These are phyloP conservation scores for Gracilinanus agilis DNA, from an alignment of 2,113 vertebrate species.

Conservation along the genomic window DNA sequence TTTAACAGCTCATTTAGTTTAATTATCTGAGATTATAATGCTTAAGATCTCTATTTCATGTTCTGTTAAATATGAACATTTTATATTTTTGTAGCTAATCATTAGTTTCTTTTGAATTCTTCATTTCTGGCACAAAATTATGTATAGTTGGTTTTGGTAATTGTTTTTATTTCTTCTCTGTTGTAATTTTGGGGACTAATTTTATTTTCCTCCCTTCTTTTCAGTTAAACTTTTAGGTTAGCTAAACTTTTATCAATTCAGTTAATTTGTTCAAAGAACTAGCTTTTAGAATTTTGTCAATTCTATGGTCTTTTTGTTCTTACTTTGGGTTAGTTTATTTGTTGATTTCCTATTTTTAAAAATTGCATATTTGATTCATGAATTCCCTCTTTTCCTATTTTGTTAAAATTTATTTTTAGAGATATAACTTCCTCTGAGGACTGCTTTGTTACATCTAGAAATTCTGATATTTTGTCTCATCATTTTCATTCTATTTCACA, in stretches of 20 bases:
- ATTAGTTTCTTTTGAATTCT: neutral
- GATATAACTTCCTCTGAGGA: neutral
- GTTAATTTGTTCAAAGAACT: no score
- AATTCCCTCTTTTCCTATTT: neutral
- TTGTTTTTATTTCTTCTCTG: neutral
- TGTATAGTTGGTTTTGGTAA: neutral
- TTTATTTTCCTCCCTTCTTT: neutral
- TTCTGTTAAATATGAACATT: neutral
- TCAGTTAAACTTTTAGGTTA: neutral
- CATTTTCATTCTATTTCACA: neutral
- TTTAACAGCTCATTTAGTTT: neutral
- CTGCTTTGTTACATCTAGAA: neutral
- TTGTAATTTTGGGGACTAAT: neutral
- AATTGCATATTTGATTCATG: neutral
- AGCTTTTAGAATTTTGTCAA: neutral
- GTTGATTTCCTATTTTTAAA: neutral
- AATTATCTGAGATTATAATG: neutral
- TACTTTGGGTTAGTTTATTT: neutral
- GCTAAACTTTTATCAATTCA: no score
- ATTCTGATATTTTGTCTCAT: neutral
- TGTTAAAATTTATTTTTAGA: neutral
- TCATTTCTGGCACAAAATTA: neutral
- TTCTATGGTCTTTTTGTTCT: neutral
- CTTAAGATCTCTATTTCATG: neutral
- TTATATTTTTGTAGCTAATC: neutral